Percentiles rank a stretch among this genome's conserved stretches.
Conservation (phyloP, 1,140 invertebrate species). For the Orius insidiosus region DNA sequence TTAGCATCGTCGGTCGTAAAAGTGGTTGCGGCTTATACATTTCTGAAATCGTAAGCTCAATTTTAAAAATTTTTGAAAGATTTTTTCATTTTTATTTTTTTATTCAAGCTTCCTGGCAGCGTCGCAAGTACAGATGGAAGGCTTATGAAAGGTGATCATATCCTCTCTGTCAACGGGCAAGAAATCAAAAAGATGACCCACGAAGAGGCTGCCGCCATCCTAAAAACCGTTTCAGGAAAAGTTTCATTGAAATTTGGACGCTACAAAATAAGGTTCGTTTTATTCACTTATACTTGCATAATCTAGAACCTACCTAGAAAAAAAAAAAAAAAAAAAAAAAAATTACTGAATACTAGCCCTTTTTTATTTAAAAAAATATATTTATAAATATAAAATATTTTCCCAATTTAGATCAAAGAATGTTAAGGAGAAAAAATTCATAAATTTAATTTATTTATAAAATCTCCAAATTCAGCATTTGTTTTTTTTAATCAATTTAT, state of each 20-base stretch:
- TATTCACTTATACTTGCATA: too few species aligned
- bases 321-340: too few species aligned
- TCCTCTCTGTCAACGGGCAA: slow-evolving; percentile 76
- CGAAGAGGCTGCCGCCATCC: slow-evolving; percentile 70
- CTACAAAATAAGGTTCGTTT: slow-evolving; percentile 41
- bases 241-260: slow-evolving; percentile 63
- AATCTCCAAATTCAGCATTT: too few species aligned
- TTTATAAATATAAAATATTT: too few species aligned
- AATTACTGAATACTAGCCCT: too few species aligned
- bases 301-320: too few species aligned
- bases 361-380: too few species aligned
- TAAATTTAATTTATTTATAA: too few species aligned
- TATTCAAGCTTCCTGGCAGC: slow-evolving; percentile 66
- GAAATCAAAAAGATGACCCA: slow-evolving; percentile 65
- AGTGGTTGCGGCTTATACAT: slow-evolving; percentile 82
- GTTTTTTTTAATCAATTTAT: too few species aligned
- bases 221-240: slow-evolving; percentile 66
- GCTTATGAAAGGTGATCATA: slow-evolving; percentile 82
- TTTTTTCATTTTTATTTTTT: slow-evolving; percentile 15
- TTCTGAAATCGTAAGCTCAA: slow-evolving; percentile 75
- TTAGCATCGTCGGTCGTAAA: slow-evolving; percentile 76
- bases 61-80: not conserved
- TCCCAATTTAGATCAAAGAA: too few species aligned
- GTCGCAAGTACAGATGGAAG: slow-evolving; percentile 80
- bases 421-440: too few species aligned